Evolutionary conservation across 1,140 invertebrate species (phyloP), one percentile per base, ranked within the genome.

Genomic region (Leptopilina boulardi): DNA sequence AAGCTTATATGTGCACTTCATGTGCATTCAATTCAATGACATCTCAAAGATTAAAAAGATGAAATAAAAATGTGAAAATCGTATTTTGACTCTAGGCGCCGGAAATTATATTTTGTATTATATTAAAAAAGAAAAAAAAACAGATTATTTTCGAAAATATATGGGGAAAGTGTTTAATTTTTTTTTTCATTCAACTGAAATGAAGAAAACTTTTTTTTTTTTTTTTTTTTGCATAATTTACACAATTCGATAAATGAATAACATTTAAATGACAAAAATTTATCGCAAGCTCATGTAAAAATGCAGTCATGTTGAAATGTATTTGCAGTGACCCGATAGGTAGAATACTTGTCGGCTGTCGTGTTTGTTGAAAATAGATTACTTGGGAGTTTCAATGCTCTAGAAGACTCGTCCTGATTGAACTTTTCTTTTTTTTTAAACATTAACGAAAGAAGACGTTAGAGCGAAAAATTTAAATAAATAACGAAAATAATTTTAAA

Each of bases 321-420:
- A 66, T 66, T 66, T 30, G 59, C 8, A 66, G 23, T 66, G 59
- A 66, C 26, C 26, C 59, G 59, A 66, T 66, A 66, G 59, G 26
- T n/a, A 15, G 19, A 59, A 66, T 34, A 23, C 26, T 23, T 66
- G 23, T 66, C 23, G 59, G 13, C 10, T 66, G 59, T 66, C 59
- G 23, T 26, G 59, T 66, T 59, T 66, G 59, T 66, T 66, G 26
- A 66, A 66, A 66, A 66, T 66, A 66, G 59, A 66, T 30, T 15
- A 66, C 23, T 66, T 23, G 1, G n/a, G 15, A 66, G 23, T 66
- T 66, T 23, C 15, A 66, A 26, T 26, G 21, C 59, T 15, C 9
- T 30, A 30, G 11, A 30, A 66, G 23, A 66, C 23, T 26, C 23
- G 59, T 66, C n/a, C 26, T 30, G 23, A 23, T 23, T 56, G 23